Evolutionary conservation across 2,888 invertebrate species (phyloP).

Genomic region (Sisyra nigra): DNA sequence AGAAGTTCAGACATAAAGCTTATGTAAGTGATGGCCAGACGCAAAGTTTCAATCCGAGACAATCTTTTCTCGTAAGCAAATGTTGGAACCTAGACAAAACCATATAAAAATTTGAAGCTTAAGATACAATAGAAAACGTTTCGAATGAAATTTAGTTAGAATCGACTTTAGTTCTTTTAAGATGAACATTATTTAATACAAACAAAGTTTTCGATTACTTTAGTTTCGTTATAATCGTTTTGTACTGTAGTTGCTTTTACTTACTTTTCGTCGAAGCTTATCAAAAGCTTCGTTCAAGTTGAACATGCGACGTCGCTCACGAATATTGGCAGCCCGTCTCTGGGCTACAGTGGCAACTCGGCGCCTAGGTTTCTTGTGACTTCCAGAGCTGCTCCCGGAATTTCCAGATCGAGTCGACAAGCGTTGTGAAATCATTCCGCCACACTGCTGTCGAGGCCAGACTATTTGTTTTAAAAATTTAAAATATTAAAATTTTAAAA

Average conservation of each 20-base stretch:
- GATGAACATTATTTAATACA: neutral
- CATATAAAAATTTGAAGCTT: neutral
- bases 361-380: constrained; percentile 64
- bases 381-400: constrained; percentile 24
- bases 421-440: constrained; percentile 24
- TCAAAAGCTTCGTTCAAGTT: constrained; percentile 94
- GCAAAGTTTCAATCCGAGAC: constrained; percentile 86
- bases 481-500: constrained; percentile 1
- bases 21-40: constrained; percentile 91
- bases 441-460: constrained; percentile 40
- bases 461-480: too few relatives aligned
- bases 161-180: neutral
- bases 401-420: constrained; percentile 9
- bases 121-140: too few relatives aligned
- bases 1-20: constrained; percentile 89
- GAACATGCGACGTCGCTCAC: constrained; percentile 87
- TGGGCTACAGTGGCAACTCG: constrained; percentile 84
- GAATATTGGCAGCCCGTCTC: constrained; percentile 80
- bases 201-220: neutral
- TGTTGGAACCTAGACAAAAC: constrained; percentile 57
- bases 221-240: too few relatives aligned
- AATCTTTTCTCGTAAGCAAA: constrained; percentile 94
- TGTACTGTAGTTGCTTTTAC: too few relatives aligned
- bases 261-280: constrained; percentile 70
- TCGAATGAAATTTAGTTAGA: neutral